phyloP scores from a whole-genome alignment of 2,888 invertebrate species.

The Mechanitis mazaeus region DNA sequence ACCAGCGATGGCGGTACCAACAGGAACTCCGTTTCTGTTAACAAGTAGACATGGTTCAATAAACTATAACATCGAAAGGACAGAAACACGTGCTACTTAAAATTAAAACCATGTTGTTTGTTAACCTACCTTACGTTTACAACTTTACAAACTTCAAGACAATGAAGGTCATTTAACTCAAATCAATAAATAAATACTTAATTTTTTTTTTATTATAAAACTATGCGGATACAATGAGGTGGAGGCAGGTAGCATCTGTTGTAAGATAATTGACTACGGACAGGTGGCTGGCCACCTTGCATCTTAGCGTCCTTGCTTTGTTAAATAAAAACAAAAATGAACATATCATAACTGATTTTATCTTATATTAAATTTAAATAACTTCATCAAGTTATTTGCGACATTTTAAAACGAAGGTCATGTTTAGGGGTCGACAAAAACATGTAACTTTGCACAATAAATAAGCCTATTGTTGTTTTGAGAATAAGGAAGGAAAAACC shows the following conservation, averaged over 20 bases:
- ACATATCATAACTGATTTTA: constrained; percentile 8
- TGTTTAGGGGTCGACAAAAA: constrained; percentile 45
- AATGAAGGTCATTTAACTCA: neutral
- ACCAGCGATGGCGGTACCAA: constrained; percentile 82
- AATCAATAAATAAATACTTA: neutral
- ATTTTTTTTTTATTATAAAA: constrained; percentile 25
- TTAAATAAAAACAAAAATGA: constrained; percentile 16
- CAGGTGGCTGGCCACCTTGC: constrained; percentile 73
- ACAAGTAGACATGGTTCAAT: constrained; percentile 38
- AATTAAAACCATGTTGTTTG: too few relatives aligned
- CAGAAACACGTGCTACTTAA: neutral
- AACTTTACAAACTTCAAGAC: too few relatives aligned
- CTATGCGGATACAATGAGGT: constrained; percentile 31
- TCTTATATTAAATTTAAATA: neutral
- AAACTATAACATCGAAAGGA: constrained; percentile 3
- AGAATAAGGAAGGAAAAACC: constrained; percentile 64
- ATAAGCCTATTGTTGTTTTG: constrained; percentile 55
- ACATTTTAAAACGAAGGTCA: constrained; percentile 16
- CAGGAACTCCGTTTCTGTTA: constrained; percentile 83
- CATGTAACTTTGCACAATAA: constrained; percentile 72
- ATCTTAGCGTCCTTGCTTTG: constrained; percentile 47
- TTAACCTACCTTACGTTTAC: too few relatives aligned
- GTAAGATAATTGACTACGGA: constrained; percentile 60
- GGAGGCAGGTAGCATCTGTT: constrained; percentile 70
- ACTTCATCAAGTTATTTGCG: constrained; percentile 9